Evolutionary conservation across 2,113 vertebrate species (phyloP).

Genomic region (Salvelinus alpinus): DNA sequence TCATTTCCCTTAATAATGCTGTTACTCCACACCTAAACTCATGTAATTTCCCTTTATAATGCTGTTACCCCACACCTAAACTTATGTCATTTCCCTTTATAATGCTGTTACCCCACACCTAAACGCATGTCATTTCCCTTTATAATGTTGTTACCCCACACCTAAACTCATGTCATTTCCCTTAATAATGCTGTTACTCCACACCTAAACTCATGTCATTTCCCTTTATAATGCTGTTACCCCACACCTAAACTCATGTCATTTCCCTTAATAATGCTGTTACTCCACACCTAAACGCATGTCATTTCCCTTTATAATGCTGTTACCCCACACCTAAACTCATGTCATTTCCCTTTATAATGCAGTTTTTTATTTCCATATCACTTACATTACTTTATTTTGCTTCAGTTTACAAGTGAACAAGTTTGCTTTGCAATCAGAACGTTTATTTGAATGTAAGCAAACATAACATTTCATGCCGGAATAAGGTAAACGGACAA

Average conservation of each 20-base stretch:
- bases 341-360: too few relatives aligned
- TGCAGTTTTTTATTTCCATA: too few relatives aligned
- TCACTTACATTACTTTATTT: neutral
- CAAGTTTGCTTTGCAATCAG: slow-evolving; percentile 31
- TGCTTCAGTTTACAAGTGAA: slow-evolving; percentile 13
- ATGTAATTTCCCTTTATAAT: slow-evolving; percentile 1
- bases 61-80: too few relatives aligned
- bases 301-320: neutral
- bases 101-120: neutral
- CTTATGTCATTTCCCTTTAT: neutral
- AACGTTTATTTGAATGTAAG: neutral
- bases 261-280: slow-evolving; percentile 4
- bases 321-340: too few relatives aligned
- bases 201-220: too few relatives aligned
- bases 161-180: too few relatives aligned
- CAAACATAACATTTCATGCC: neutral
- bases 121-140: too few relatives aligned
- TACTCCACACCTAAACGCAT: too few relatives aligned
- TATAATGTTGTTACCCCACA: slow-evolving; percentile 1
- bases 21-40: too few relatives aligned
- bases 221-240: slow-evolving; percentile 6
- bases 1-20: slow-evolving; percentile 5
- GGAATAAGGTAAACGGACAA: neutral
- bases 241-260: too few relatives aligned
- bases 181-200: slow-evolving; percentile 2